These are phyloP conservation scores for Sebastes melanostomus DNA, from an alignment of 2,797 vertebrate genomes.

Conservation along the genomic window DNA sequence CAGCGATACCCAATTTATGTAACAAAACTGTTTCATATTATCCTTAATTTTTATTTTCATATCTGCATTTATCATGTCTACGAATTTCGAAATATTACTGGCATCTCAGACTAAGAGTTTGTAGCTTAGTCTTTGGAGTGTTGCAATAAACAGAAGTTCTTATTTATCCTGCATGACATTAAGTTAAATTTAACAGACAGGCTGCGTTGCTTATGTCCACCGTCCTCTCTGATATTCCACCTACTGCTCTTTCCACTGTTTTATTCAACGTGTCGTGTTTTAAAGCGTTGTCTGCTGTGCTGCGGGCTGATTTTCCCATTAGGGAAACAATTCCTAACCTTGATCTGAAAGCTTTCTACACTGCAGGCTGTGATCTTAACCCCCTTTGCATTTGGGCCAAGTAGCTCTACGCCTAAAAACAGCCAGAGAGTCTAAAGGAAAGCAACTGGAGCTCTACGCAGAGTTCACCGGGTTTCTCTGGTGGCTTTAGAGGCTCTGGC, in stretches of 20 bases:
- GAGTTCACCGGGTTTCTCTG: constrained; percentile 35
- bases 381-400: constrained; percentile 6
- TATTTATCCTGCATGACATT: neutral
- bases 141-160: neutral
- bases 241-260: constrained; percentile 11
- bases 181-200: constrained; percentile 8
- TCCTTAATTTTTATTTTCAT: neutral
- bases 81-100: neutral
- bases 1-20: too few relatives aligned
- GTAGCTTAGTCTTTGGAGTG: neutral
- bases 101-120: neutral
- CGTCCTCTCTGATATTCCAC: neutral
- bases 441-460: neutral
- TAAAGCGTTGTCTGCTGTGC: constrained; percentile 20
- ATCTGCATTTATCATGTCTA: neutral
- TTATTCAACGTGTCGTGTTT: constrained; percentile 17
- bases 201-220: neutral
- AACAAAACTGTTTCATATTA: neutral
- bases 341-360: constrained; percentile 47
- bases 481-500: constrained; percentile 51
- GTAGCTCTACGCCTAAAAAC: neutral
- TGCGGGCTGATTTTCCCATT: constrained; percentile 46
- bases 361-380: constrained; percentile 26
- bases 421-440: neutral
- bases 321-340: constrained; percentile 26